Percentiles rank a stretch among this genome's conserved stretches.
phyloP scores from a whole-genome alignment of 2,113 vertebrate genomes.

The Uria lomvia region DNA sequence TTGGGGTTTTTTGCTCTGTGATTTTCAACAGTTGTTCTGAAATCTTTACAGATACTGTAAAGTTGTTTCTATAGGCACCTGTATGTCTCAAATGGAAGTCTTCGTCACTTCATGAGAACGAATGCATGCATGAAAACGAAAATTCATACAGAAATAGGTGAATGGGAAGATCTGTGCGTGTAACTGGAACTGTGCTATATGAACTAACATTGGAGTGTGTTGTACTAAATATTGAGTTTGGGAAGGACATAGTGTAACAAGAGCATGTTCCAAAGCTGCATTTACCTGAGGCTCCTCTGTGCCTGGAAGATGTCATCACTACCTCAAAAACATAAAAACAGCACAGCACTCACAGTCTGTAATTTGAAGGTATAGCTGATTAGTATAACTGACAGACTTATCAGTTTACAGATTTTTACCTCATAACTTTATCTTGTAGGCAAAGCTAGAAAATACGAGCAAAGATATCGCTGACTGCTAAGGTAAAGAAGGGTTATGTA shows the following conservation, averaged over 20 bases:
- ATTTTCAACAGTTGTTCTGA: not conserved
- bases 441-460: not conserved
- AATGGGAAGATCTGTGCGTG: not conserved
- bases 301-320: not conserved
- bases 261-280: not conserved
- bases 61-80: not conserved
- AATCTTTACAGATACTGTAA: not conserved
- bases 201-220: not conserved
- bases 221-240: not conserved
- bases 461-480: not conserved
- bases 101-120: not conserved
- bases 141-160: not conserved
- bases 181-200: not conserved
- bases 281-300: not conserved
- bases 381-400: not conserved
- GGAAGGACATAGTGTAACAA: not conserved
- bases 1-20: not conserved
- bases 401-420: not conserved
- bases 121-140: not conserved
- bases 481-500: not conserved
- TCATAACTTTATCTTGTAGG: not conserved
- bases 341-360: not conserved
- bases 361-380: not conserved
- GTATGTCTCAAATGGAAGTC: not conserved
- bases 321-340: not conserved